Base-by-base conservation (phyloP, 2,113 vertebrate species). In the Protobothrops mucrosquamatus region DNA sequence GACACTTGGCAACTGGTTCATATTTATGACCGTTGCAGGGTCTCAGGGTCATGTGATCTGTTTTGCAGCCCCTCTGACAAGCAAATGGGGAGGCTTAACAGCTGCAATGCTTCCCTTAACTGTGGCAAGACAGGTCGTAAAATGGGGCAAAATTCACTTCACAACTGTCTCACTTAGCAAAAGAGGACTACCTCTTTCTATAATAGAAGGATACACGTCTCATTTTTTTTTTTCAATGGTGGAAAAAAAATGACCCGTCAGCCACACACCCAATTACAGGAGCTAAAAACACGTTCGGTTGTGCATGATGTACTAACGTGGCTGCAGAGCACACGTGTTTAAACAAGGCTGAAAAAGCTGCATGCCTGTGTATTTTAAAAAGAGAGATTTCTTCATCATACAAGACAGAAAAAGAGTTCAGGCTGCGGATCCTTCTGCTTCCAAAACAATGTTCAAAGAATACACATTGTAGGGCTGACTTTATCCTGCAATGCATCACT, bases 401-500 rank as follows among this genome's bases (percentile, higher is more conserved):
- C 39, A 9, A 46, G 87, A 90, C 87, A 91, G 0, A 23, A 51
- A 48, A 94, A 89, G 91, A 48, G 39, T 92, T 48, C n/a, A 34
- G 26, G 93, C 6, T 94, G 92, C 86, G 90, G 92, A 48, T 0
- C 52, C 12, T 20, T 51, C 46, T 90, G 64, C 2, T 61, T 90
- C 88, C 93, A 89, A 12, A 89, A 87, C 12, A 11, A 14, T 15
- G 9, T 39, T 74, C 64, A 89, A 0, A 12, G 20, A 8, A 29
- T 6, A 88, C 51, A 88, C 48, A 59, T 88, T 8, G 85, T 43
- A 94, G 93, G 96, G 96, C 81, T 95, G 95, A 95, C 95, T 95
- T 94, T 94, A 96, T 96, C 95, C 97, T 97, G 97, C 97, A 97
- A 96, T 97, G 97, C 97, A 97, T 95, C 97, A 97, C 96, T 97